Evolutionary conservation across 92 coral and sea anemone species (phyloP), one percentile per base, ranked within the genome.

Genomic region (Heliopora coerulea): DNA sequence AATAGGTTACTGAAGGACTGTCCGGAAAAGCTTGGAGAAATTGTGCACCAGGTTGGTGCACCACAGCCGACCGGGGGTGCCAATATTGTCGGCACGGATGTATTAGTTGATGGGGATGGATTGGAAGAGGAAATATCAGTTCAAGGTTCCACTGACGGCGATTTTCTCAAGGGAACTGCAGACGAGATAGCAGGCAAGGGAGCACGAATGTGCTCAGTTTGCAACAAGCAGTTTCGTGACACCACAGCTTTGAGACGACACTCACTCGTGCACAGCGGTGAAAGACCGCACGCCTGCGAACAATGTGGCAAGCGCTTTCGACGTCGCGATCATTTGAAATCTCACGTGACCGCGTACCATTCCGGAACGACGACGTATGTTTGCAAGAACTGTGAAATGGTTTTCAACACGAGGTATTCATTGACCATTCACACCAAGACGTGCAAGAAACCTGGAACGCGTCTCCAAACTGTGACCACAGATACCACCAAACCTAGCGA

Each of bases 301-400:
- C 49, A 70, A 8, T 70, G 77, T 27, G 77, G 37, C 12, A 70
- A 70, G 42, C 62, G 62, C 23, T 70, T 70, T 35, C 77, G 77
- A 32, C 77, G 77, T 28, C 77, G 77, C 63, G 77, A 70, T 70
- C 77, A 70, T 26, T 63, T 70, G 1, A 70, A 70, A 63, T 35
- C 77, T 0, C 77, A 70, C 63, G 77, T 49, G 46, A 70, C 34
- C n/a, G 77, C 77, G 18, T 49, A 70, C 32, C 77, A 70, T 39
- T 34, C 46, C 20, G 77, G 62, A 33, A 52, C 40, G 21, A 54
- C 77, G 14, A 32, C 62, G 20, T 58, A 26, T 23, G 28, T 28
- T 18, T 70, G 77, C 31, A 70, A 52, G 49, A 70, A 57, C 13
- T 70, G 77, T n/a, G 30, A 50, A 19, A 58, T 33, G 23, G 63